A percentile compares a stretch with the other conserved stretches of the same genome.
Conservation (phyloP, 2,113 vertebrate genomes). For the Syngnathoides biaculeatus region DNA sequence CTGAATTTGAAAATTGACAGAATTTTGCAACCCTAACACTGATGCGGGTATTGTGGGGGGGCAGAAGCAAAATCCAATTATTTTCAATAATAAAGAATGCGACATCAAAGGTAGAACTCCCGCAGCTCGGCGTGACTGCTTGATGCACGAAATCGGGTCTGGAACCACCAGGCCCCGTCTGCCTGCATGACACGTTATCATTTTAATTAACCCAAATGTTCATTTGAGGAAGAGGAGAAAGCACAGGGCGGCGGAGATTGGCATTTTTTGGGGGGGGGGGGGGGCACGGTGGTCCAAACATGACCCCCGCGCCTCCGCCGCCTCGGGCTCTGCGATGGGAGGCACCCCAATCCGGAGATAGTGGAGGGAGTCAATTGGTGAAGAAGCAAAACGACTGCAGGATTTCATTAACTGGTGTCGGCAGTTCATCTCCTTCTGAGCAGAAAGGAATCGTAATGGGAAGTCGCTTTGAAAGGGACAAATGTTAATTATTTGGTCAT, state of each 20-base stretch:
- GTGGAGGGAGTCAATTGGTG: slow-evolving; percentile 53
- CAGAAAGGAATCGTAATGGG: slow-evolving; percentile 50
- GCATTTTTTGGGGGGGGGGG: slow-evolving; percentile 35
- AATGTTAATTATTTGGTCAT: slow-evolving; percentile 61
- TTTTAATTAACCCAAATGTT: slow-evolving; percentile 77
- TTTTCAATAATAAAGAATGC: slow-evolving; percentile 73
- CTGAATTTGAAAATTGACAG: background rate
- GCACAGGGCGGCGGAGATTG: slow-evolving; percentile 20
- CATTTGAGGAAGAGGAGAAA: slow-evolving; percentile 58
- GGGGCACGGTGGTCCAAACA: slow-evolving; percentile 29
- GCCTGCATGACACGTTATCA: slow-evolving; percentile 74
- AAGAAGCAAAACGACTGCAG: slow-evolving; percentile 34
- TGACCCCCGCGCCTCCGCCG: slow-evolving; percentile 43
- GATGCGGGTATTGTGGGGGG: slow-evolving; percentile 21
- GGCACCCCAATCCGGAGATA: slow-evolving; percentile 46
- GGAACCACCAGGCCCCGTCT: slow-evolving; percentile 69
- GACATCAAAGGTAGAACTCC: slow-evolving; percentile 77
- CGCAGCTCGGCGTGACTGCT: slow-evolving; percentile 58
- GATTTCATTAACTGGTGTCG: slow-evolving; percentile 64
- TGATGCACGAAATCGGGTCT: slow-evolving; percentile 66
- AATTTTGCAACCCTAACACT: background rate
- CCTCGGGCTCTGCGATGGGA: slow-evolving; percentile 39
- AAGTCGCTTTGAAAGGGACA: slow-evolving; percentile 55
- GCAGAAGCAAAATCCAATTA: slow-evolving; percentile 69
- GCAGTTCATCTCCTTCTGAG: slow-evolving; percentile 45